Conservation (phyloP, 2,113 vertebrate species). For the Pelvicachromis taeniatus region DNA sequence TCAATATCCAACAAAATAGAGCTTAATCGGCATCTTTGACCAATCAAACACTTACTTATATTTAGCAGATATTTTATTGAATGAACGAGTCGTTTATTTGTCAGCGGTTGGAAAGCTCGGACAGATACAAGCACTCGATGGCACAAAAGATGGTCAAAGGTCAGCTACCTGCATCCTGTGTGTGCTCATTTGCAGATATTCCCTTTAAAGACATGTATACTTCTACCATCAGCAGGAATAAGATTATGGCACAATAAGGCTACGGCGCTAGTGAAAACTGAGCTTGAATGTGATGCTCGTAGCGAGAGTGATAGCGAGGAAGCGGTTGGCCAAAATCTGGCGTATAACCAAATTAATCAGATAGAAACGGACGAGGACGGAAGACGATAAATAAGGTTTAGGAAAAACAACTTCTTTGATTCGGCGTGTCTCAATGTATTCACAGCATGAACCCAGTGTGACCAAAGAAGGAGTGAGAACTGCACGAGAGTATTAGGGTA, state of each 20-base stretch:
- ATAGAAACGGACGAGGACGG: not conserved
- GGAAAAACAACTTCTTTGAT: conserved; percentile 35
- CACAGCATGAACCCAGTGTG: conserved; percentile 2
- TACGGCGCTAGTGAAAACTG: not conserved
- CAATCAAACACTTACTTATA: too few relatives aligned
- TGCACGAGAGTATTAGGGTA: conserved; percentile 13
- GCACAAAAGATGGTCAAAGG: not conserved
- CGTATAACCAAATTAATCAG: not conserved
- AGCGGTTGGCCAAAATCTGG: not conserved
- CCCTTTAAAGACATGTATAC: not conserved
- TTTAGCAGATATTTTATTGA: not conserved
- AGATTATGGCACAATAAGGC: rapidly evolving
- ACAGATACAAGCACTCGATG: rapidly evolving
- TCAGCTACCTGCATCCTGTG: not conserved
- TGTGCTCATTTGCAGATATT: not conserved
- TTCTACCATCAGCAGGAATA: not conserved
- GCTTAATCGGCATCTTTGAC: too few relatives aligned
- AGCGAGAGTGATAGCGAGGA: not conserved
- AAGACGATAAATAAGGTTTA: not conserved
- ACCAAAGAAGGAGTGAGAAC: conserved; percentile 60
- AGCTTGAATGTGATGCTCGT: not conserved
- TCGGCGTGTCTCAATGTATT: conserved; percentile 6
- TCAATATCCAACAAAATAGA: too few relatives aligned
- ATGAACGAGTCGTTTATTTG: not conserved
- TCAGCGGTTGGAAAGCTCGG: not conserved